These are phyloP conservation scores for Buphagus erythrorhynchus DNA, from an alignment of 2,797 vertebrate species.

Conservation along the genomic window DNA sequence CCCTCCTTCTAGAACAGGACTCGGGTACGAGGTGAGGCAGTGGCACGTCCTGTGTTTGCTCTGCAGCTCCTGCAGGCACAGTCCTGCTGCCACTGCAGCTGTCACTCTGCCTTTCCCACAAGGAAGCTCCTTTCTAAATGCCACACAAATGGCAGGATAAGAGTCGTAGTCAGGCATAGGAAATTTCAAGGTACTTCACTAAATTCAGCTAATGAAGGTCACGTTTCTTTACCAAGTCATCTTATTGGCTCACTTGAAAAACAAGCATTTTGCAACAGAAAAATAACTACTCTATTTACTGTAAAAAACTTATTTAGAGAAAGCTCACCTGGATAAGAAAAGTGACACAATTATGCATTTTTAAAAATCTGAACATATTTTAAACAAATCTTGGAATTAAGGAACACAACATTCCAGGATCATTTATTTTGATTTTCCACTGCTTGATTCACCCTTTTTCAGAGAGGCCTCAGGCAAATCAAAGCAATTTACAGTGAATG, in stretches of 20 bases:
- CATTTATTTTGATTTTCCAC: neutral
- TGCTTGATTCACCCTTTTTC: neutral
- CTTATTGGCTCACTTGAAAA: neutral
- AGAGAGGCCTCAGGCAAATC: neutral
- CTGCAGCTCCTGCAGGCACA: neutral
- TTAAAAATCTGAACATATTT: neutral
- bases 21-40: fast-evolving
- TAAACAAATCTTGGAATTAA: neutral
- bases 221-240: neutral
- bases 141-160: neutral
- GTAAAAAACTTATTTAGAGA: neutral
- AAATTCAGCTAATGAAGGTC: neutral
- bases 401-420: neutral
- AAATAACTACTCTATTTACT: neutral
- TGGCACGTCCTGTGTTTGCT: neutral
- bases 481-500: neutral
- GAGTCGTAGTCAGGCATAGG: neutral
- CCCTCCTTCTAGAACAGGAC: neutral
- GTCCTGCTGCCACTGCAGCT: neutral
- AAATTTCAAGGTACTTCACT: neutral
- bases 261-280: neutral
- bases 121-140: neutral
- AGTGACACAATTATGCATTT: neutral
- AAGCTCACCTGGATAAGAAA: neutral
- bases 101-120: neutral